Percentiles rank a stretch among this genome's conserved stretches.
Evolutionary conservation across 1,140 invertebrate genomes (phyloP).

Genomic region (Drosophila kanapiae): DNA sequence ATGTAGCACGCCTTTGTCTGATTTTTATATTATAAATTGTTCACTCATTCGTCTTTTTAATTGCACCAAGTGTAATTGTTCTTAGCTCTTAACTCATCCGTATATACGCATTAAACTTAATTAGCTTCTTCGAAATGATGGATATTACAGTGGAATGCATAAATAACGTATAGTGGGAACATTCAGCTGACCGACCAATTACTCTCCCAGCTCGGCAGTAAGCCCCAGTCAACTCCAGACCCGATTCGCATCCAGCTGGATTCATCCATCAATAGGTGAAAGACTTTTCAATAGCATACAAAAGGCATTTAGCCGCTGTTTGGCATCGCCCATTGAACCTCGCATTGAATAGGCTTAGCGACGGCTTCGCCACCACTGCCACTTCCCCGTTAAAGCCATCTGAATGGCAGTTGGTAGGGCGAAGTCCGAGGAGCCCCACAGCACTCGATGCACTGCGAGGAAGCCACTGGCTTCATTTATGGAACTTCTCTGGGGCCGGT

Average conservation of each 20-base stretch:
- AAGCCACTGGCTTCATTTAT: not conserved
- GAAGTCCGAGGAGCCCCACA: slow-evolving; percentile 10
- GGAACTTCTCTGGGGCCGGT: too few relatives aligned
- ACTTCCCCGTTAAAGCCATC: slow-evolving; percentile 7
- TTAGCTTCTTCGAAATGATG: slow-evolving; percentile 50
- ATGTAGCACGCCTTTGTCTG: not conserved
- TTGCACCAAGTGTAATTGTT: slow-evolving; percentile 19
- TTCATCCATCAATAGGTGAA: slow-evolving; percentile 66
- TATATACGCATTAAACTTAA: slow-evolving; percentile 42
- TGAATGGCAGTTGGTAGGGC: slow-evolving; percentile 21
- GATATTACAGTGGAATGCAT: slow-evolving; percentile 52
- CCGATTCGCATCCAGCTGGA: slow-evolving; percentile 23
- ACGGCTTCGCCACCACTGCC: slow-evolving; percentile 23
- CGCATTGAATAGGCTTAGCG: slow-evolving; percentile 68
- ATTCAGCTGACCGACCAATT: slow-evolving; percentile 55
- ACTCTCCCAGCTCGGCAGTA: slow-evolving; percentile 21
- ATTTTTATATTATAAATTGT: not conserved
- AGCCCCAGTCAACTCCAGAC: slow-evolving; percentile 3
- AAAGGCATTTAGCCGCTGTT: slow-evolving; percentile 80
- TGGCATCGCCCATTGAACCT: slow-evolving; percentile 74
- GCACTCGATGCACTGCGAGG: slow-evolving; percentile 20
- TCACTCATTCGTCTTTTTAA: slow-evolving; percentile 31
- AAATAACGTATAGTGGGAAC: slow-evolving; percentile 38
- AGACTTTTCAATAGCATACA: slow-evolving; percentile 68
- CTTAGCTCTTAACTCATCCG: slow-evolving; percentile 6